Base-by-base conservation (phyloP, 2,113 vertebrate species). In the Nyctereutes procyonoides region DNA sequence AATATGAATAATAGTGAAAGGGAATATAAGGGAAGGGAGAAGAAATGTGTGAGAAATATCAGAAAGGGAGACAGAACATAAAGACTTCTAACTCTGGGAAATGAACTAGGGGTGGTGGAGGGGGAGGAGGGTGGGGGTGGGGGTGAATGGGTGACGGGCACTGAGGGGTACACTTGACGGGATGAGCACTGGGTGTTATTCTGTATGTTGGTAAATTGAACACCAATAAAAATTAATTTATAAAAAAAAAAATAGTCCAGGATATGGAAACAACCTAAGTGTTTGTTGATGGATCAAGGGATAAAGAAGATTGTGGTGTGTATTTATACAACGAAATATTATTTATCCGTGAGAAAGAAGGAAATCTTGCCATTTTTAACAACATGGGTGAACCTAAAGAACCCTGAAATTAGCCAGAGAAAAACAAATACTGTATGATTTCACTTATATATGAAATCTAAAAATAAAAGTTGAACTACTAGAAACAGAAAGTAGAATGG, bases 401-500 rank as follows among this genome's bases (percentile, higher is more conserved):
- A 69, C 67, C 9, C 32, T 35, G 80, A 84, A 74, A 63, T 85
- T 74, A 65, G 56, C 6, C 67, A 74, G 56, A 93, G 92, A 65
- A 67, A 87, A 93, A 62, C 24, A 79, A 86, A 86, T 67, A 19
- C 60, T 55, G n/a, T 93, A 67, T 86, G n/a, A 86, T 65, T 53
- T 67, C 73, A 93, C 26, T n/a, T 86, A 67, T 48, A 43, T 43
- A 9, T 86, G 60, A 35, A 67, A 43, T 79, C 48, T 77, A 26
- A 86, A 86, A 85, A 63, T 63, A 76, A 65, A 86, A 67, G 56
- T 77, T 13, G 15, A 86, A 79, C 19, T 67, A 9, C 26, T n/a
- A 86, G 48, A 35, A 62, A 53, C 15, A 74, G 79, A 85, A 93
- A 93, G 53, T 86, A 86, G 28, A 86, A 35, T 79, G 56, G 20